Percentiles rank a stretch among this genome's conserved stretches.
These are phyloP conservation scores for Perodicticus potto DNA, from an alignment of 2,797 vertebrate species.

Conservation along the genomic window DNA sequence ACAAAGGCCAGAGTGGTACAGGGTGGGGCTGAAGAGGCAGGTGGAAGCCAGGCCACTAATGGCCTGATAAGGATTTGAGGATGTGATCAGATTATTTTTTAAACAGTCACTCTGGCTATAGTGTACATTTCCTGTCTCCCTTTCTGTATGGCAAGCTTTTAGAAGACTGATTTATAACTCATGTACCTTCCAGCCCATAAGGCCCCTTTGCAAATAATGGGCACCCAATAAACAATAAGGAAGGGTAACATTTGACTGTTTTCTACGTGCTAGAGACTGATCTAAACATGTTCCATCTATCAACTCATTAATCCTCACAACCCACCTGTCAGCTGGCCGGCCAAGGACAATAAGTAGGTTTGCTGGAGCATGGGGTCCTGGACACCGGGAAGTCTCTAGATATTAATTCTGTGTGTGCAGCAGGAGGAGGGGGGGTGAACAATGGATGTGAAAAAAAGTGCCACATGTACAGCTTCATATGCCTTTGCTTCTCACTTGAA, in stretches of 20 bases:
- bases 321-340: not conserved
- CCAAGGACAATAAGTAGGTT: not conserved
- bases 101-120: not conserved
- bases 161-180: not conserved
- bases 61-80: not conserved
- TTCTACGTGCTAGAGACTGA: not conserved
- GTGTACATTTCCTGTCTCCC: not conserved
- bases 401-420: not conserved
- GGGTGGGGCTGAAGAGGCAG: not conserved
- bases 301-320: constrained; percentile 11
- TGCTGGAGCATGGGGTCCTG: not conserved
- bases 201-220: not conserved
- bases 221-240: not conserved
- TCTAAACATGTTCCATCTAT: not conserved
- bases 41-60: not conserved
- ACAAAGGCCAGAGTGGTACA: not conserved
- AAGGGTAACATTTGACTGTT: not conserved
- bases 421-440: not conserved
- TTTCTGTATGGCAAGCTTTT: not conserved
- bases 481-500: not conserved
- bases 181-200: not conserved
- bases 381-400: not conserved
- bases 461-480: not conserved
- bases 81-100: not conserved
- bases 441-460: not conserved